Evolutionary conservation across 2,797 vertebrate species (phyloP).

Genomic region (Iguana delicatissima): DNA sequence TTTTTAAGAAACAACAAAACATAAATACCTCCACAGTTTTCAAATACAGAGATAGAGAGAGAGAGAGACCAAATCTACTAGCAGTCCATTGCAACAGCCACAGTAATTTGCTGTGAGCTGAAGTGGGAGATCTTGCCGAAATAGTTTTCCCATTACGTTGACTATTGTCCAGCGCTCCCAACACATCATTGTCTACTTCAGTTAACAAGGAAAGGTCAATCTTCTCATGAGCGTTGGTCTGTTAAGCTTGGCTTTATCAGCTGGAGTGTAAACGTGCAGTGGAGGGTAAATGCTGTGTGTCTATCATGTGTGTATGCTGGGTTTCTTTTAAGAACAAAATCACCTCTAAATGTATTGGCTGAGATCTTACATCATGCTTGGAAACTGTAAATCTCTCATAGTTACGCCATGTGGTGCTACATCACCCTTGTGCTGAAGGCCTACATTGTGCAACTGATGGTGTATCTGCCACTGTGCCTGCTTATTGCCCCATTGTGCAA

Average conservation of each 20-base stretch:
- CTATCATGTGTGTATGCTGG: slow-evolving; percentile 8
- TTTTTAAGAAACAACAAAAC: not conserved
- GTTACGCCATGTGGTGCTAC: too few relatives aligned
- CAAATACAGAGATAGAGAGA: slow-evolving; percentile 5
- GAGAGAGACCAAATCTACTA: slow-evolving; percentile 29
- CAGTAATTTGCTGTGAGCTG: slow-evolving; percentile 52
- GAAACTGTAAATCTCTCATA: too few relatives aligned
- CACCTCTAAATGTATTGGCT: not conserved
- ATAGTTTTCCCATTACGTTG: slow-evolving; percentile 40
- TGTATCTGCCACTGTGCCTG: too few relatives aligned
- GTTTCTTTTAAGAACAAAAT: not conserved
- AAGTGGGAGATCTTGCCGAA: slow-evolving; percentile 56
- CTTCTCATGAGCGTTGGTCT: slow-evolving; percentile 52
- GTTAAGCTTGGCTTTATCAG: slow-evolving; percentile 60
- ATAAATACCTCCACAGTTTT: slow-evolving; percentile 23
- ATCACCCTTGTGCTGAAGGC: too few relatives aligned
- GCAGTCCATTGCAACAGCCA: slow-evolving; percentile 17
- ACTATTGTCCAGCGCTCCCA: slow-evolving; percentile 31
- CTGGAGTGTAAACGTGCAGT: slow-evolving; percentile 34
- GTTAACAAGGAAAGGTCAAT: slow-evolving; percentile 66
- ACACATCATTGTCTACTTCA: slow-evolving; percentile 58
- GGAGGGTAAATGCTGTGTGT: not conserved
- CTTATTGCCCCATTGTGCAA: too few relatives aligned
- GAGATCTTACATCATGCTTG: not conserved
- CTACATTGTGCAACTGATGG: too few relatives aligned